Evolutionary conservation across 2,888 invertebrate genomes (phyloP).

Genomic region (Tiphia femorata): DNA sequence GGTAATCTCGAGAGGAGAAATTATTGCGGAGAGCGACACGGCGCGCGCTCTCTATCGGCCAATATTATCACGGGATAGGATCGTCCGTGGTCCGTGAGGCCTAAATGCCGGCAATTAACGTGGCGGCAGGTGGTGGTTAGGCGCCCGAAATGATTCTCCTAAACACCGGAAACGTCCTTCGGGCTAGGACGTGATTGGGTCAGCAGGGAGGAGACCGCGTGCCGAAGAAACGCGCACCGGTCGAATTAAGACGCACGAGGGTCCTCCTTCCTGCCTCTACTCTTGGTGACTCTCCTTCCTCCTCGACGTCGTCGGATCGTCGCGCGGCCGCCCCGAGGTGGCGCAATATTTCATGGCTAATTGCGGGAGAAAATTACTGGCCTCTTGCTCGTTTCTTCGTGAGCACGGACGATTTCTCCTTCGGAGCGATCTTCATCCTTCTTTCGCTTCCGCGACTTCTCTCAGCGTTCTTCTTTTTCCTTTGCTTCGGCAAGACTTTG

Average conservation of each 20-base stretch:
- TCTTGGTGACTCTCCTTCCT: background rate
- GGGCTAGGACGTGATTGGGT: background rate
- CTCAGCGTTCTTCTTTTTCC: constrained; percentile 5
- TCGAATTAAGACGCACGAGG: background rate
- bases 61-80: too few relatives aligned
- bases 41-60: constrained; percentile 6
- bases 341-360: constrained; percentile 27
- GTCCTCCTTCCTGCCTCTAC: background rate
- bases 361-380: constrained; percentile 24
- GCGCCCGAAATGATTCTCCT: constrained; percentile 24
- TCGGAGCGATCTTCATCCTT: background rate
- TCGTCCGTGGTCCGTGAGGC: too few relatives aligned
- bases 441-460: constrained; percentile 14
- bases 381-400: too few relatives aligned
- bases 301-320: background rate
- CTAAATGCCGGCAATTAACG: constrained; percentile 28
- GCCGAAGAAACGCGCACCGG: too few relatives aligned
- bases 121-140: constrained; percentile 31
- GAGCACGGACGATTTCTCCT: too few relatives aligned
- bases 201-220: too few relatives aligned
- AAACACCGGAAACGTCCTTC: constrained; percentile 28
- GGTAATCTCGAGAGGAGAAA: too few relatives aligned
- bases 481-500: too few relatives aligned
- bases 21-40: constrained; percentile 10
- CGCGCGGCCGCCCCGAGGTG: background rate